Evolutionary conservation across 2,797 vertebrate genomes (phyloP).

Genomic region (Poeciliopsis gracilis): DNA sequence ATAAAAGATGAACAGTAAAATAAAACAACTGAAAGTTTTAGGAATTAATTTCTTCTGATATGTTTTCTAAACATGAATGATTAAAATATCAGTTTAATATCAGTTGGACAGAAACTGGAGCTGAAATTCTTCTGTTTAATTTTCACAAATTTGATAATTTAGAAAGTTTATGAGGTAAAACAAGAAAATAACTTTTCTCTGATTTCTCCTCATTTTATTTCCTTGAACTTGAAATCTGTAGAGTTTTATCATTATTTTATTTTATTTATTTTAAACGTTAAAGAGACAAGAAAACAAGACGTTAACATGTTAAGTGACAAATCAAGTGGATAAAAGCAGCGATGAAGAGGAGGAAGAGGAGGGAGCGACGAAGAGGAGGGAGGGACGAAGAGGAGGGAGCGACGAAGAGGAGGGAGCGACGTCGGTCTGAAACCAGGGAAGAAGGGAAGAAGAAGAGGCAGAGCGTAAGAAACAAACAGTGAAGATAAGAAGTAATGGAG

Average conservation of each 20-base stretch:
- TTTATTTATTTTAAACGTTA: too few relatives aligned
- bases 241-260: too few relatives aligned
- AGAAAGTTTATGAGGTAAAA: background rate
- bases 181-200: background rate
- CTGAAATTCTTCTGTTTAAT: background rate
- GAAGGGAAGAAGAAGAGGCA: background rate
- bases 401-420: slow-evolving; percentile 20
- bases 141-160: background rate
- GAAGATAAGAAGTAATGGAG: slow-evolving; percentile 47
- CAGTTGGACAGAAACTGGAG: background rate
- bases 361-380: slow-evolving; percentile 18
- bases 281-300: background rate
- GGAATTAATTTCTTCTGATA: too few relatives aligned
- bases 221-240: background rate
- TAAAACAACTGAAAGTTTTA: background rate
- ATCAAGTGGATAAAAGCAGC: slow-evolving; percentile 4
- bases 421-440: background rate
- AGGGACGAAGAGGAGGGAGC: slow-evolving; percentile 17
- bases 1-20: background rate
- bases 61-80: background rate
- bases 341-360: slow-evolving; percentile 31
- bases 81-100: background rate
- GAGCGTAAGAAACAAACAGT: slow-evolving; percentile 11
- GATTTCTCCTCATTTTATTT: background rate
- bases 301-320: background rate